Base-by-base conservation (phyloP, 2,888 invertebrate genomes). In the Nesidiocoris tenuis region DNA sequence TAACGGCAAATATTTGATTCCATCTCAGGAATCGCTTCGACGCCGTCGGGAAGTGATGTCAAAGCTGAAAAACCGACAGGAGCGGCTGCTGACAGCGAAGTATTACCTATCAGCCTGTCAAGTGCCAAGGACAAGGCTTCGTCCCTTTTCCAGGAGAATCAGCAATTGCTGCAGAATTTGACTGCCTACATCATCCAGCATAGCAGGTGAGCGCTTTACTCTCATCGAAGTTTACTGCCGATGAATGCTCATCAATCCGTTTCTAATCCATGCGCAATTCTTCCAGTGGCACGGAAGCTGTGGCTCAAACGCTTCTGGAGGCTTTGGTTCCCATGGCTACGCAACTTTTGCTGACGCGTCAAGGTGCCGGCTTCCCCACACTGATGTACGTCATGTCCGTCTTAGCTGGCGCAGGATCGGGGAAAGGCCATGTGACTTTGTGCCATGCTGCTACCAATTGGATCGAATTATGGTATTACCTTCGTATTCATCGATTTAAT, bases 361-460 rank as follows among this genome's bases (percentile, higher is more conserved):
- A 91, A 82, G 89, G 89, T 0, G 86, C 87, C n/a, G 90, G 91
- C n/a, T 93, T 93, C 82, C 87, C 90, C 0, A 92, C 93, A 81
- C 84, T 94, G 5, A 88, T 93, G 86, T 86, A 88, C 76, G 90
- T 93, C 2, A 91, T 93, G 92, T 89, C 91, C 1, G 91, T 90
- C 65, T 83, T 97, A 79, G 96, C 96, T 0, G 94, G 95, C 83
- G 93, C 94, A 19, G 92, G 94, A 19, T 87, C 89, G 2, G 94
- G 94, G 23, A 86, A 87, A 63, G 94, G 96, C 0, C 96, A 97
- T 82, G 85, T 88, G 1, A 87, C 89, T 23, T 85, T 97, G 18
- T 94, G 96, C 83, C 89, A 91, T 54, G 92, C 95, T 0, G 87
- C 88, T 9, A 89, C 91, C 0, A 87, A 89, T 56, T 96, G 96